Evolutionary conservation across 1,140 invertebrate genomes (phyloP).

Genomic region (Delia radicum): DNA sequence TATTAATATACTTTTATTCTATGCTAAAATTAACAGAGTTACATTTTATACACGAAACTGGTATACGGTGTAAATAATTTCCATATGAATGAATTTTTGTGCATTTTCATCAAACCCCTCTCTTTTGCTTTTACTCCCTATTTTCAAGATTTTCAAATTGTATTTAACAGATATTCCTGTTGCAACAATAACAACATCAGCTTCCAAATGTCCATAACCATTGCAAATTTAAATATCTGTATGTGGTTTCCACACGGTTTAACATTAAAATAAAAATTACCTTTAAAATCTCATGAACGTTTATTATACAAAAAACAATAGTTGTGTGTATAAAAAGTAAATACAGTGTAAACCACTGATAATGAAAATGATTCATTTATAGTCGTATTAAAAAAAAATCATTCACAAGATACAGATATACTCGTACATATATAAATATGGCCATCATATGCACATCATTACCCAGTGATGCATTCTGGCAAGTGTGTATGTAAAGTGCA

Average conservation of each 20-base stretch:
- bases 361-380: constrained; percentile 31
- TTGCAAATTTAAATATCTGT: not conserved
- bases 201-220: not conserved
- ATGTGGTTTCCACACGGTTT: constrained; percentile 17
- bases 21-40: not conserved
- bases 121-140: not conserved
- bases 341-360: constrained; percentile 56
- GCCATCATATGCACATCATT: constrained; percentile 20
- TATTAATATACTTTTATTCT: not conserved
- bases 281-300: not conserved
- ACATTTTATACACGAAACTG: not conserved
- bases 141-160: not conserved
- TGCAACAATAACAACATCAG: not conserved
- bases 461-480: not conserved
- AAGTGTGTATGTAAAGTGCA: too few relatives aligned
- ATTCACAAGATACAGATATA: not conserved
- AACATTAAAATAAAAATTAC: constrained; percentile 18
- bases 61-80: constrained; percentile 54
- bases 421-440: constrained; percentile 9
- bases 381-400: not conserved
- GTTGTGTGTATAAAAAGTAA: constrained; percentile 53
- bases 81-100: constrained; percentile 54
- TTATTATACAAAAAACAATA: constrained; percentile 26
- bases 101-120: constrained; percentile 38
- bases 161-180: not conserved